Evolutionary conservation across 2,888 invertebrate genomes (phyloP).

Genomic region (Melieria picta): DNA sequence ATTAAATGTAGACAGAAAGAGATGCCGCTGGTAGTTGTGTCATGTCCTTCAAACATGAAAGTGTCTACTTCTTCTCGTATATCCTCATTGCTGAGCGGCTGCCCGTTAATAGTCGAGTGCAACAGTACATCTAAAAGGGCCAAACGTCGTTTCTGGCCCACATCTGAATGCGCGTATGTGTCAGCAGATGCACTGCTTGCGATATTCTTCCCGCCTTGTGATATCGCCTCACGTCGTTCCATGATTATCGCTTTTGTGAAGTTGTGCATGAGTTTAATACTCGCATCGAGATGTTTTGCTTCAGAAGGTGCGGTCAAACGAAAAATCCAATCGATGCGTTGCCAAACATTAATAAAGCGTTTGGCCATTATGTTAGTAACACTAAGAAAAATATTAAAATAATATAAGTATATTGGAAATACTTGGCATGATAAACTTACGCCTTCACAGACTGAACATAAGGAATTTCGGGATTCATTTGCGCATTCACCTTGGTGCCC

Average conservation of each 20-base stretch:
- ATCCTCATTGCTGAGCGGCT: conserved; percentile 69
- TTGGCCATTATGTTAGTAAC: conserved; percentile 53
- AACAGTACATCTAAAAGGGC: conserved; percentile 76
- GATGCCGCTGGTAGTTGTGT: conserved; percentile 61
- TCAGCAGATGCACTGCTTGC: background rate
- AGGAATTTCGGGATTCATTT: conserved; percentile 72
- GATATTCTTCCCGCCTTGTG: conserved; percentile 24
- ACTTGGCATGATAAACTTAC: conserved; percentile 63
- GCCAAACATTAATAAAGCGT: conserved; percentile 55
- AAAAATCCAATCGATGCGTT: conserved; percentile 54
- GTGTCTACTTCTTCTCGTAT: conserved; percentile 78
- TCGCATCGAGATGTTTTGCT: conserved; percentile 46
- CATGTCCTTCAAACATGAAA: conserved; percentile 69
- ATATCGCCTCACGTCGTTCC: conserved; percentile 47
- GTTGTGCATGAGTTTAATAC: conserved; percentile 54
- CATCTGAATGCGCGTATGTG: conserved; percentile 44
- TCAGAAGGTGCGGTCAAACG: conserved; percentile 46
- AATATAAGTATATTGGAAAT: background rate
- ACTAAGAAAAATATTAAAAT: conserved; percentile 38
- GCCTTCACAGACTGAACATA: conserved; percentile 78
- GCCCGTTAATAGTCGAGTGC: conserved; percentile 70
- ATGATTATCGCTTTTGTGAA: conserved; percentile 56
- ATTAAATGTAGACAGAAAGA: conserved; percentile 56
- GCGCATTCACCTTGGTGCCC: conserved; percentile 65
- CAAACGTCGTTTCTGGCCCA: conserved; percentile 71